Evolutionary conservation across 2,888 invertebrate genomes (phyloP).

Genomic region (Ferrisia virgata): DNA sequence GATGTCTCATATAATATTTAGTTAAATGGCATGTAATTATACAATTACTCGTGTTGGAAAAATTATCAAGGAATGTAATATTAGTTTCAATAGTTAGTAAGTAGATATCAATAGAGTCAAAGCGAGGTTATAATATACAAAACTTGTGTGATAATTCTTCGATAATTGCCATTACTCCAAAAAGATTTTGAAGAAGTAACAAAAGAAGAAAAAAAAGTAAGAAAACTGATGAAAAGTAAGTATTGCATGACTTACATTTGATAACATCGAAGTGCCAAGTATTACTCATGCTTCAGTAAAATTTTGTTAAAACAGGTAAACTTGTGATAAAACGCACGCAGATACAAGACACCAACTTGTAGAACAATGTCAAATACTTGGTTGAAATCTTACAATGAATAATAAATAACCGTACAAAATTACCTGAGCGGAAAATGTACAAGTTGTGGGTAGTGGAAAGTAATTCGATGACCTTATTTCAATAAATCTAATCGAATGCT

Average conservation of each 20-base stretch:
- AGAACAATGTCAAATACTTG: conserved; percentile 9
- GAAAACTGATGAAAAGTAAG: not conserved
- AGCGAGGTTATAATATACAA: no score
- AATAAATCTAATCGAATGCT: not conserved
- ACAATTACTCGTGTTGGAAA: no score
- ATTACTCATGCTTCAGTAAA: not conserved
- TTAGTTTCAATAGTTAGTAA: no score
- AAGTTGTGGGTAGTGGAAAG: not conserved
- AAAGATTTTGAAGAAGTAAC: not conserved
- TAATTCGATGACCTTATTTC: conserved; percentile 19
- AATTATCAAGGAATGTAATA: no score
- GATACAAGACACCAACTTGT: not conserved
- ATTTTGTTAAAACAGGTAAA: not conserved
- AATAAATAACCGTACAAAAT: conserved; percentile 6
- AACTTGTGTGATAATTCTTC: no score
- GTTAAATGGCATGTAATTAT: no score
- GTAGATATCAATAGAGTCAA: no score
- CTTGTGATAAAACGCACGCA: not conserved
- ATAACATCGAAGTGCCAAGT: not conserved
- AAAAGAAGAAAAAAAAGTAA: not conserved
- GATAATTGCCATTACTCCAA: no score
- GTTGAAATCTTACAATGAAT: not conserved
- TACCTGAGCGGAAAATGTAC: conserved; percentile 16
- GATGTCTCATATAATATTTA: no score
- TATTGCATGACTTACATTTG: not conserved